phyloP scores from a whole-genome alignment of 2,113 vertebrate genomes.

The Brienomyrus longianalis region DNA sequence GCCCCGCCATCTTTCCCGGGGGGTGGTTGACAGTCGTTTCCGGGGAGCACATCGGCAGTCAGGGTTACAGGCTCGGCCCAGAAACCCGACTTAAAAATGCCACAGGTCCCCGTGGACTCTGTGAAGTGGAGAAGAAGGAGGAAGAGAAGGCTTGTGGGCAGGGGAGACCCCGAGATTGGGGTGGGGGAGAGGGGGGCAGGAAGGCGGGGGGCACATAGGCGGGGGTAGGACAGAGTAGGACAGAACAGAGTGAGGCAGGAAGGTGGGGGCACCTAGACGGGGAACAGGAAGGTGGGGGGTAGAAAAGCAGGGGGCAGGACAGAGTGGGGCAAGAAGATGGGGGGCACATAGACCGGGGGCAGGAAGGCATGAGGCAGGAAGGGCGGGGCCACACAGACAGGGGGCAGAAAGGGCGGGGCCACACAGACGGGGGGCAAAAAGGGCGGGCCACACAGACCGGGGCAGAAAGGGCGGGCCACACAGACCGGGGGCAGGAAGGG shows the following conservation, averaged over 20 bases:
- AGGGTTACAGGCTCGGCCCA: background rate
- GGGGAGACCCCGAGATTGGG: background rate
- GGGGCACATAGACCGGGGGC: too few species aligned
- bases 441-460: accelerated
- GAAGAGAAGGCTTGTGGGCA: background rate
- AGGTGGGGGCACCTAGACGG: too few species aligned
- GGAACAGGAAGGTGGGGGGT: background rate
- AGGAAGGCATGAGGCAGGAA: background rate
- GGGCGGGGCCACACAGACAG: too few species aligned
- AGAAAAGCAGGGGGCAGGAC: background rate
- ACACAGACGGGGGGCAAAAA: too few species aligned
- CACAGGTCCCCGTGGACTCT: background rate
- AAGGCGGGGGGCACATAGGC: too few species aligned
- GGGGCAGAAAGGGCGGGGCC: too few species aligned
- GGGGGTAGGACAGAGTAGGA: background rate
- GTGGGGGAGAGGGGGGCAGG: background rate
- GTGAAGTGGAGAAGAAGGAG: background rate
- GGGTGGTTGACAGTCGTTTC: background rate
- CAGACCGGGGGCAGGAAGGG: too few species aligned
- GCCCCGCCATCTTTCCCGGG: background rate
- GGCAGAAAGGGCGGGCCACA: too few species aligned
- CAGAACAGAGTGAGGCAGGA: too few species aligned
- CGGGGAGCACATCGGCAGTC: background rate
- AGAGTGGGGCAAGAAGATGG: too few species aligned
- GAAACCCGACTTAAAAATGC: background rate